These are phyloP conservation scores for Idaea aversata DNA, from an alignment of 2,888 invertebrate genomes.

Conservation along the genomic window DNA sequence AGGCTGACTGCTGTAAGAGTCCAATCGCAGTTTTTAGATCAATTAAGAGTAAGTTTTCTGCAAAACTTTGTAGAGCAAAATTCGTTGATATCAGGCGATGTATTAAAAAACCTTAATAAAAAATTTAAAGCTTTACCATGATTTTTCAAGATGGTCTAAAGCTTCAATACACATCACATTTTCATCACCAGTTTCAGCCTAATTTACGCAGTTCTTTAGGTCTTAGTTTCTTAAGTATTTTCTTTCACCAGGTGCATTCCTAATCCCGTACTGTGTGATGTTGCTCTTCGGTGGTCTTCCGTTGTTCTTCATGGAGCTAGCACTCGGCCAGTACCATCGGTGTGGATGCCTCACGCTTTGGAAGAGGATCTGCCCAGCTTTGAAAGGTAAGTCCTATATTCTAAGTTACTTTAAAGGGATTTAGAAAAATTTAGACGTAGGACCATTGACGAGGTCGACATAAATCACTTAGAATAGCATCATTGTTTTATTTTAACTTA, in stretches of 20 bases:
- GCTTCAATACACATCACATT: too few species aligned
- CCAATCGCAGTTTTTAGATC: neutral
- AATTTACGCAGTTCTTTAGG: neutral
- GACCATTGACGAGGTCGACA: too few species aligned
- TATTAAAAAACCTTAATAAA: too few species aligned
- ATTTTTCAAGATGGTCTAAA: too few species aligned
- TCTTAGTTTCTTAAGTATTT: neutral
- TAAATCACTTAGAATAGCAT: too few species aligned
- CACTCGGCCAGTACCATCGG: constrained; percentile 95
- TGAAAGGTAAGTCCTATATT: constrained; percentile 84
- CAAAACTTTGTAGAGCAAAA: too few species aligned
- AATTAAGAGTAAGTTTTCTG: too few species aligned
- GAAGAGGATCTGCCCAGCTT: constrained; percentile 95
- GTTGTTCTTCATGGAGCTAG: constrained; percentile 96
- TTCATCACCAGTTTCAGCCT: neutral
- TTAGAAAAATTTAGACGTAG: too few species aligned
- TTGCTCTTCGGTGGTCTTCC: constrained; percentile 95
- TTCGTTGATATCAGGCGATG: neutral
- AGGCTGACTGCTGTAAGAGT: too few species aligned
- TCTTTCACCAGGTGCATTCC: constrained; percentile 87
- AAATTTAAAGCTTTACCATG: too few species aligned
- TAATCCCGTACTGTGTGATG: constrained; percentile 96
- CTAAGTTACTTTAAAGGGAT: neutral
- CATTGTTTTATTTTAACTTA: too few species aligned
- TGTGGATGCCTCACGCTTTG: constrained; percentile 96